phyloP scores from a whole-genome alignment of 2,888 invertebrate genomes.

The Philaethria dido region DNA sequence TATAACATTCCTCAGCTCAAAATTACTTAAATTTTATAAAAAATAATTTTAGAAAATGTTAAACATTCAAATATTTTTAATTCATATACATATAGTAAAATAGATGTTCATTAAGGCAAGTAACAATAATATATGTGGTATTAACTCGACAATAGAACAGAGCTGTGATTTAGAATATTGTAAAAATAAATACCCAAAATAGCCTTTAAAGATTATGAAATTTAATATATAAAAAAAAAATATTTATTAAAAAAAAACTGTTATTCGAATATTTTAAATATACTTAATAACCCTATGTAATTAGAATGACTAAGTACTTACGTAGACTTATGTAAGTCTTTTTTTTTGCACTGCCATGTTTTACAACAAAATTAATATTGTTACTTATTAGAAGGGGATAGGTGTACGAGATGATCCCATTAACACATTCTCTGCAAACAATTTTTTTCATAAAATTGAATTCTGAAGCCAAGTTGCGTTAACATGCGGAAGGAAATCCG shows the following conservation, averaged over 20 bases:
- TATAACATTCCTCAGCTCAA: conserved; percentile 1
- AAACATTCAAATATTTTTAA: not conserved
- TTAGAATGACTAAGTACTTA: not conserved
- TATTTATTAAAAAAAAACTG: not conserved
- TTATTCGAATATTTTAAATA: not conserved
- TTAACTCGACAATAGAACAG: conserved; percentile 4
- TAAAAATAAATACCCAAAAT: too few relatives aligned
- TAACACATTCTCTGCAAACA: too few relatives aligned
- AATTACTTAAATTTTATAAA: not conserved
- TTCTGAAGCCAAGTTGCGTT: too few relatives aligned
- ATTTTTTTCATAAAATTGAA: too few relatives aligned
- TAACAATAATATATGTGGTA: not conserved
- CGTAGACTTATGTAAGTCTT: not conserved
- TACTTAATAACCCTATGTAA: not conserved
- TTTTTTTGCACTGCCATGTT: conserved; percentile 14
- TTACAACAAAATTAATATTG: not conserved
- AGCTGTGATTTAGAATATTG: conserved; percentile 3
- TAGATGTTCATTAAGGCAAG: not conserved
- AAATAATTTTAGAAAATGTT: not conserved
- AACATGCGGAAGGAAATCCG: too few relatives aligned
- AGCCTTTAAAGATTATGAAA: too few relatives aligned
- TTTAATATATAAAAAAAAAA: too few relatives aligned
- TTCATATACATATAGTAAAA: not conserved
- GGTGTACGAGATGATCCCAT: too few relatives aligned
- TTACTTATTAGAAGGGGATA: too few relatives aligned